These are phyloP conservation scores for Lipophrys pholis DNA, from an alignment of 2,113 vertebrate genomes.

Conservation along the genomic window DNA sequence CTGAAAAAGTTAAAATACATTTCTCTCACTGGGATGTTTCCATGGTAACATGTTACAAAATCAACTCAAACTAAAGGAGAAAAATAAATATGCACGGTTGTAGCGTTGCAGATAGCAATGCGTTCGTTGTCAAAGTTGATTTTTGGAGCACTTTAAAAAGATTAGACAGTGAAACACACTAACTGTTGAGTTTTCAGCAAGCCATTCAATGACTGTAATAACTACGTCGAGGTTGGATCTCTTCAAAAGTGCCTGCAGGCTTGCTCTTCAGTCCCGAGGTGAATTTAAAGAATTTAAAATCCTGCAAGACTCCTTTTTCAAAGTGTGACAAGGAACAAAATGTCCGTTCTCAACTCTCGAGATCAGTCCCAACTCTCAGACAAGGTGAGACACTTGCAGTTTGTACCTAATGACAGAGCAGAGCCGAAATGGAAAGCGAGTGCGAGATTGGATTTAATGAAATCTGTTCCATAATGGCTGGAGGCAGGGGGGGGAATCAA, in stretches of 20 bases:
- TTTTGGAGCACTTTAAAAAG: background rate
- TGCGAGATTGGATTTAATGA: constrained; percentile 21
- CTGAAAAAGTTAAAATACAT: no score
- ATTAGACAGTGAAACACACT: background rate
- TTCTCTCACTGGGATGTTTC: no score
- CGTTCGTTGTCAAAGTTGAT: background rate
- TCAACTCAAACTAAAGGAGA: no score
- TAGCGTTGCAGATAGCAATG: no score
- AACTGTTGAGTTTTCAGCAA: background rate
- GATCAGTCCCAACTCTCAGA: constrained; percentile 23
- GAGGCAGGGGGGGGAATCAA: constrained; percentile 4
- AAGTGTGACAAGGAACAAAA: constrained; percentile 30
- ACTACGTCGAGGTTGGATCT: background rate
- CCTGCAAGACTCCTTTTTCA: constrained; percentile 20
- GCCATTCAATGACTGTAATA: background rate
- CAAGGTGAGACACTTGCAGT: constrained; percentile 13
- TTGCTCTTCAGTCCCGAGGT: background rate
- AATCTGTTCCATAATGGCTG: constrained; percentile 12
- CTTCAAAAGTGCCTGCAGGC: constrained; percentile 2
- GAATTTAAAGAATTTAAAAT: background rate
- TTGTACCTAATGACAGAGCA: constrained; percentile 11
- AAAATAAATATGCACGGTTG: no score
- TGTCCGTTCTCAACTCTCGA: constrained; percentile 13
- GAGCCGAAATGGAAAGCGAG: constrained; percentile 3
- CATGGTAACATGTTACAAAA: no score